These are phyloP conservation scores for Rattus norvegicus DNA, from an alignment of 2,113 vertebrate species.

Conservation along the genomic window GRCr8 NC_086025.1:4905001-4905500, in stretches of 20 bases:
- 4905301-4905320: background rate
- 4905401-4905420: background rate
- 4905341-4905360: background rate
- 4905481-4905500: background rate
- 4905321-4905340: background rate
- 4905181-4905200: background rate
- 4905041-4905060: background rate
- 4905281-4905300: background rate
- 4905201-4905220: background rate
- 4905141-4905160: background rate
- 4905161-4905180: background rate
- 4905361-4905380: background rate
- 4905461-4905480: background rate
- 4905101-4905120: background rate
- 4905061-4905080: background rate
- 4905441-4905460: background rate
- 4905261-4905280: background rate
- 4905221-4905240: background rate
- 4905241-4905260: background rate
- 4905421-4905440: background rate
- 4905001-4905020: background rate
- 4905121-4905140: background rate
- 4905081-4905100: background rate
- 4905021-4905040: background rate
- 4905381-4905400: background rate